These are phyloP conservation scores for Sceliomorpha sp. DNA, from an alignment of 2,888 invertebrate genomes.

Conservation along the genomic window DNA sequence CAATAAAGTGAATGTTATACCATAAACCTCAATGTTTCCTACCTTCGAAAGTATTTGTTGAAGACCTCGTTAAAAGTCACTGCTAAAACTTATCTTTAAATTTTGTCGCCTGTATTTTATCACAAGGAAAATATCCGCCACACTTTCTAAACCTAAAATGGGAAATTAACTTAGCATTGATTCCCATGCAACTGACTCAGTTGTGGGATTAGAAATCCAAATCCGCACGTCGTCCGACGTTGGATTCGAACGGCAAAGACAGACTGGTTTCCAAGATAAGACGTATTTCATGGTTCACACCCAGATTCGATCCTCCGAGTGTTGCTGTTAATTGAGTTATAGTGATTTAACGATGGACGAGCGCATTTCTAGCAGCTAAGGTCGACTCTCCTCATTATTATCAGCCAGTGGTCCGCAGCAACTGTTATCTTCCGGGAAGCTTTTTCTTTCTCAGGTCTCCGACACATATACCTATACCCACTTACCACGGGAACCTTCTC, in stretches of 20 bases:
- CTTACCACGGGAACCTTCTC: slow-evolving; percentile 33
- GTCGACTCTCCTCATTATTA: slow-evolving; percentile 41
- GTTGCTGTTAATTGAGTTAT: slow-evolving; percentile 43
- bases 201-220: no score
- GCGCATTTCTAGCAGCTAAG: slow-evolving; percentile 28
- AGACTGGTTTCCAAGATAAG: slow-evolving; percentile 1
- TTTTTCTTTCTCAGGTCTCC: slow-evolving; percentile 14
- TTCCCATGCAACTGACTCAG: no score
- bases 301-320: slow-evolving; percentile 14
- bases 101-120: no score
- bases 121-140: no score
- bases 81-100: no score
- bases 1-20: no score
- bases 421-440: slow-evolving; percentile 38
- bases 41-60: no score
- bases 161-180: no score
- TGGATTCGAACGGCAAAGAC: neutral
- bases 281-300: slow-evolving; percentile 20
- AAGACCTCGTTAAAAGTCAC: no score
- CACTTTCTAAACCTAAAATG: no score
- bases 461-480: slow-evolving; percentile 32
- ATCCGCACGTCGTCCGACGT: neutral
- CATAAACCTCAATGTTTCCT: no score
- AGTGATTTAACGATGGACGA: slow-evolving; percentile 39
- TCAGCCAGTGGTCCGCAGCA: slow-evolving; percentile 34